Evolutionary conservation across 1,140 invertebrate genomes (phyloP), one percentile per base, ranked within the genome.

Genomic region (Hirudo medicinalis): DNA sequence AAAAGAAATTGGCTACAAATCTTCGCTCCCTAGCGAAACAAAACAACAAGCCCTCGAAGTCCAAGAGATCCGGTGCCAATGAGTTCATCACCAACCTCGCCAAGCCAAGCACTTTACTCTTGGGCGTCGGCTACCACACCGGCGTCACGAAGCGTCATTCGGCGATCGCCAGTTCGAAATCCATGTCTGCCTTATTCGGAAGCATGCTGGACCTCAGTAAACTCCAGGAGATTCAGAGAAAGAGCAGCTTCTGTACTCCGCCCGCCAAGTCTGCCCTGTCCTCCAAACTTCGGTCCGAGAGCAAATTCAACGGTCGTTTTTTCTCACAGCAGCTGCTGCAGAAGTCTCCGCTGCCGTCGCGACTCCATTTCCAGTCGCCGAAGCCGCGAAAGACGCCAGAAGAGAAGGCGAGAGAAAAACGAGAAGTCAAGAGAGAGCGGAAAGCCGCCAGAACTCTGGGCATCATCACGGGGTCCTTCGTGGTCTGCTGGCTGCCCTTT

Each of bases 401-500:
- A 67, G 74, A 76, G 67, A 75, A 75, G 32, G 71, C 77, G 36
- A 78, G 78, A 73, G 81, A 80, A 70, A 81, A 82, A 73, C 75
- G 84, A 43, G 83, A 84, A 74, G 78, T 80, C 74, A 80, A 82
- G 74, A 73, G 83, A 27, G 83, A 84, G 74, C 70, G 82, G 55
- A 84, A 84, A 75, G 83, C 83, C 13, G 82, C 83, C 0, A 78
- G 82, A 36, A 83, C 82, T 11, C 75, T 84, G 55, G 86, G 85
- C 9, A 84, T 86, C 29, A 86, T 86, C 69, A 83, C 87, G 73
- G 85, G 86, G 13, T 85, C 84, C 0, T 86, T 87, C 76, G 80
- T 85, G 13, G 77, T 85, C 8, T 86, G 85, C 74, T 86, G 86
- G 86, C 75, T 87, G 25, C 85, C 85, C 4, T 86, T 87, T 76